Conservation (phyloP, 2,888 invertebrate species). For the Noctua comes region DNA sequence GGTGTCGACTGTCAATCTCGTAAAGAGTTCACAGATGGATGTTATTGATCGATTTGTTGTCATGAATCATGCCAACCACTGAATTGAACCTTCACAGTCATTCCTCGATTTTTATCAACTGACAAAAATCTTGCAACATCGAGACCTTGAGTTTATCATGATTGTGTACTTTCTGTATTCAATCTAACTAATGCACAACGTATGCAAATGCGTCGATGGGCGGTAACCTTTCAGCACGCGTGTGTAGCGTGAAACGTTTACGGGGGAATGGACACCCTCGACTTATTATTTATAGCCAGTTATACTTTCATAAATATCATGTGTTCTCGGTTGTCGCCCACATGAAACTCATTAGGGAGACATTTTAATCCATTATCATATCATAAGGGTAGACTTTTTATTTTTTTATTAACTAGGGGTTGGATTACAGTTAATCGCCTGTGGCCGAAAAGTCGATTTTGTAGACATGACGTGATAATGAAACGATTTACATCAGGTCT, state of each 20-base stretch:
- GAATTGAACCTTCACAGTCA: not conserved
- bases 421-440: not conserved
- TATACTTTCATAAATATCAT: constrained; percentile 61
- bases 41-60: not conserved
- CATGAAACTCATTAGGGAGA: constrained; percentile 53
- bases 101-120: constrained; percentile 15
- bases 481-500: not conserved
- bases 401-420: constrained; percentile 3
- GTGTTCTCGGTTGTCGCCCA: constrained; percentile 40
- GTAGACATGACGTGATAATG: not conserved
- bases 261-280: constrained; percentile 67
- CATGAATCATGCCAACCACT: not conserved
- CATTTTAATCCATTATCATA: constrained; percentile 47
- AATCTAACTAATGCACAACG: constrained; percentile 37
- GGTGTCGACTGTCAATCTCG: not conserved
- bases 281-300: constrained; percentile 62
- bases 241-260: constrained; percentile 59
- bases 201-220: constrained; percentile 45
- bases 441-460: not conserved
- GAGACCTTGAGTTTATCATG: constrained; percentile 8
- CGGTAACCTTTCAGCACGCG: constrained; percentile 66
- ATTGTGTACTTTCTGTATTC: constrained; percentile 23
- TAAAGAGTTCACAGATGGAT: not conserved
- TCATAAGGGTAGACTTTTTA: constrained; percentile 14
- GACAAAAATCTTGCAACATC: constrained; percentile 10